Conservation (phyloP, 2,113 vertebrate species). For the Cygnus buccinator region DNA sequence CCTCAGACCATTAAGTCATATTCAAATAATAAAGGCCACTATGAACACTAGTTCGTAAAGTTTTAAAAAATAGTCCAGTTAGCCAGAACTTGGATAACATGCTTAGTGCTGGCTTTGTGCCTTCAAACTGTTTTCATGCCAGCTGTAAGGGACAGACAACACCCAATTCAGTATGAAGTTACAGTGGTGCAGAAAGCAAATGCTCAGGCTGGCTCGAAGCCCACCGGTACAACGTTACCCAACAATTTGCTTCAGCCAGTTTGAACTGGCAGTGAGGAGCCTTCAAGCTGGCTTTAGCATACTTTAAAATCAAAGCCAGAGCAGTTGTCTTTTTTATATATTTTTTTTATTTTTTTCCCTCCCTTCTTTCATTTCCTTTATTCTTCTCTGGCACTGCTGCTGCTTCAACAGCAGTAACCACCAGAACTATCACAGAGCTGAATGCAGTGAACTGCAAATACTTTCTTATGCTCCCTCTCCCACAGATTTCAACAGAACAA, state of each 20-base stretch:
- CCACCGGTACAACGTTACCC: not conserved
- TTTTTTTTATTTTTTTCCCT: accelerated
- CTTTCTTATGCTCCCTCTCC: not conserved
- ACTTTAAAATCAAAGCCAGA: not conserved
- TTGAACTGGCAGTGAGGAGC: not conserved
- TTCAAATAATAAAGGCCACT: not conserved
- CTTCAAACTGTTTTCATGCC: not conserved
- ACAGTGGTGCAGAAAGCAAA: not conserved
- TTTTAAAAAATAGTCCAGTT: not conserved
- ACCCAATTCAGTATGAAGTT: not conserved
- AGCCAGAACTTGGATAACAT: not conserved
- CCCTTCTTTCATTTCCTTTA: not conserved
- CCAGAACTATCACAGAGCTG: not conserved
- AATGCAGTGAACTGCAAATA: not conserved
- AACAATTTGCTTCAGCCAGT: not conserved
- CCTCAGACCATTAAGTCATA: not conserved
- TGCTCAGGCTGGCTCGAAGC: not conserved
- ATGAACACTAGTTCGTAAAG: not conserved
- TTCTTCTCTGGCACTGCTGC: not conserved
- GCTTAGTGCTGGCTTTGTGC: not conserved
- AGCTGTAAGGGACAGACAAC: not conserved
- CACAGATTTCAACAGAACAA: not conserved
- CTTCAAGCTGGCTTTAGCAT: not conserved
- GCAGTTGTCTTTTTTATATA: not conserved
- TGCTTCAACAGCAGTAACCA: not conserved